phyloP scores from a whole-genome alignment of 1,140 invertebrate species.

The Hylyphantes graminicola region DNA sequence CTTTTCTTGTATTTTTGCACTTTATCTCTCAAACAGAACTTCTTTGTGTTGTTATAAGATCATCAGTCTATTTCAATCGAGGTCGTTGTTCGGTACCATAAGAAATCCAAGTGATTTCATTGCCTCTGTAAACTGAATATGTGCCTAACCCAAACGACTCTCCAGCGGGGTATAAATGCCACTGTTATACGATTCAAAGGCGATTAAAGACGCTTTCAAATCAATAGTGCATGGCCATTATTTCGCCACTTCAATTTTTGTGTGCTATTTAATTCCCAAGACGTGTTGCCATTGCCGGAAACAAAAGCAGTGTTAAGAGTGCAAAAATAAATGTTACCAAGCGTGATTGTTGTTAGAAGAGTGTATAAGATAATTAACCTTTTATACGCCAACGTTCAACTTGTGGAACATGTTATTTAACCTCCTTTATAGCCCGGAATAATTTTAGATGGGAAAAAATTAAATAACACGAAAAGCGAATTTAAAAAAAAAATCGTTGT shows the following conservation, averaged over 20 bases:
- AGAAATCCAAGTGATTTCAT: conserved; percentile 3
- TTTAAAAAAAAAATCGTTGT: too few relatives aligned
- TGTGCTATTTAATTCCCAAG: not conserved
- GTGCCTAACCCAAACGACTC: conserved; percentile 8
- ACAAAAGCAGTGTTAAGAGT: not conserved
- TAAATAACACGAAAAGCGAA: too few relatives aligned
- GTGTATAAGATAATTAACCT: too few relatives aligned
- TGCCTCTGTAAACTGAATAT: conserved; percentile 48
- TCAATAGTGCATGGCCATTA: conserved; percentile 28
- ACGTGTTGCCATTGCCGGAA: not conserved
- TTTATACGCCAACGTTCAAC: too few relatives aligned
- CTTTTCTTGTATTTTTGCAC: too few relatives aligned
- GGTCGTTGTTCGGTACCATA: too few relatives aligned
- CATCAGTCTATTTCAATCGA: too few relatives aligned
- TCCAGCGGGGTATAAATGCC: conserved; percentile 43
- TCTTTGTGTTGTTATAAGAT: too few relatives aligned
- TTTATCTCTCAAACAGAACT: too few relatives aligned
- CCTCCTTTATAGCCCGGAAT: too few relatives aligned
- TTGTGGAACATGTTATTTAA: too few relatives aligned
- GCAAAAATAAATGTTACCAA: conserved; percentile 1
- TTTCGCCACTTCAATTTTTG: conserved; percentile 17
- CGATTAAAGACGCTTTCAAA: conserved; percentile 44
- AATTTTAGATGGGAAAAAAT: too few relatives aligned
- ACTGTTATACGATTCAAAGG: conserved; percentile 33
- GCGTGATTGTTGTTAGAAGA: not conserved